Percentiles rank a stretch among this genome's conserved stretches.
phyloP scores from a whole-genome alignment of 2,888 invertebrate species.

The Drosophila greeni region DNA sequence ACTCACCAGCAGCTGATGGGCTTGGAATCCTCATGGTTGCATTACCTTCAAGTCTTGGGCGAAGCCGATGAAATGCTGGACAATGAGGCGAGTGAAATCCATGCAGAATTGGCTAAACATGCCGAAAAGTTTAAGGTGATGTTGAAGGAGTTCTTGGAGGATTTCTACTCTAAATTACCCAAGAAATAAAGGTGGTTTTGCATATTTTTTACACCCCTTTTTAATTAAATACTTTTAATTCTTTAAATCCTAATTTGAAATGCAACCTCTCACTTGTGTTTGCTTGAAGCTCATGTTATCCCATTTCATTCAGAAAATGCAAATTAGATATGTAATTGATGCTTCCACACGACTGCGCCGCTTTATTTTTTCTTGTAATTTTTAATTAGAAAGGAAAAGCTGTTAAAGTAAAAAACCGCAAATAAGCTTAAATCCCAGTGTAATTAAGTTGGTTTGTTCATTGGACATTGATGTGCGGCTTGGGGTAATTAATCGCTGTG shows the following conservation, averaged over 20 bases:
- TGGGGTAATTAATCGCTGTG: slow-evolving; percentile 16
- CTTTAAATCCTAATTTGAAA: not conserved
- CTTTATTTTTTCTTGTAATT: not conserved
- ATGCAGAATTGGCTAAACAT: slow-evolving; percentile 84
- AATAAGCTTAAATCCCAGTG: slow-evolving; percentile 8
- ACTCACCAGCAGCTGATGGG: slow-evolving; percentile 64
- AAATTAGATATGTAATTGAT: slow-evolving; percentile 6
- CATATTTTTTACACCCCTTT: too few species aligned
- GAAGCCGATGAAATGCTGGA: slow-evolving; percentile 87
- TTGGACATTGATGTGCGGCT: slow-evolving; percentile 20
- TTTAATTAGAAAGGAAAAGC: slow-evolving; percentile 19
- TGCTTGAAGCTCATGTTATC: not conserved
- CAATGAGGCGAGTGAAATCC: slow-evolving; percentile 86
- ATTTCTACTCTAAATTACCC: slow-evolving; percentile 86
- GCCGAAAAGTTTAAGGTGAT: slow-evolving; percentile 86
- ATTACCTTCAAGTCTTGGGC: slow-evolving; percentile 84
- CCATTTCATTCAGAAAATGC: not conserved
- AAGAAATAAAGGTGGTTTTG: slow-evolving; percentile 68
- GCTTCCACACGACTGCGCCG: not conserved
- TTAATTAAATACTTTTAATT: too few species aligned
- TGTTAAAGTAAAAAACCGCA: slow-evolving; percentile 29
- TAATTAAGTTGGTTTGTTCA: slow-evolving; percentile 30
- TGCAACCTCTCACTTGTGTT: not conserved
- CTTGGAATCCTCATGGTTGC: slow-evolving; percentile 81
- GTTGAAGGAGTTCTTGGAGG: slow-evolving; percentile 83